phyloP scores from a whole-genome alignment of 2,113 vertebrate genomes.

The Pseudonaja textilis region DNA sequence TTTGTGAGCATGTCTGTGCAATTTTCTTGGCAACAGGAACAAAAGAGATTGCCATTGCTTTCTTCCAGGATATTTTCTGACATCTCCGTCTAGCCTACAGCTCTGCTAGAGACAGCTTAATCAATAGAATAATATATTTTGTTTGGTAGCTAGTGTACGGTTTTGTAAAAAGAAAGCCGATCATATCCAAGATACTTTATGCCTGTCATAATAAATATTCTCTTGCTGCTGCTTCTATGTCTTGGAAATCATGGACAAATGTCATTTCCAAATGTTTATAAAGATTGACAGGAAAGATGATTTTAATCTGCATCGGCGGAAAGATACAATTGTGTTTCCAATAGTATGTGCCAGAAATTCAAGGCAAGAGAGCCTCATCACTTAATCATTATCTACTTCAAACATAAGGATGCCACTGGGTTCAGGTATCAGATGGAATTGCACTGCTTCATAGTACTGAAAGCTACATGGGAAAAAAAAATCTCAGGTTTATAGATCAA shows the following conservation, averaged over 20 bases:
- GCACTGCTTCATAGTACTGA: neutral
- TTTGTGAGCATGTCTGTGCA: neutral
- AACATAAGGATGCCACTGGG: neutral
- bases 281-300: constrained; percentile 40
- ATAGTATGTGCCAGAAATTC: constrained; percentile 55
- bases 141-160: constrained; percentile 36
- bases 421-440: neutral
- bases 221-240: constrained; percentile 32
- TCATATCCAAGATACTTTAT: constrained; percentile 43
- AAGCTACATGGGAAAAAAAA: neutral
- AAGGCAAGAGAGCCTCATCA: constrained; percentile 29
- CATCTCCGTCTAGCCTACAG: neutral
- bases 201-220: constrained; percentile 42
- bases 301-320: constrained; percentile 48
- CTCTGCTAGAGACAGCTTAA: neutral
- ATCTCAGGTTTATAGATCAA: neutral
- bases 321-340: constrained; percentile 41
- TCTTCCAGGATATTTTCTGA: neutral
- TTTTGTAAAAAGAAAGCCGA: constrained; percentile 30
- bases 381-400: neutral
- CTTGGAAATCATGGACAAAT: constrained; percentile 14
- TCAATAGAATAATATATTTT: neutral
- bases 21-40: neutral
- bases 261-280: constrained; percentile 52
- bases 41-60: neutral